phyloP scores from a whole-genome alignment of 2,797 vertebrate genomes.

The Thripadectes ignobilis region DNA sequence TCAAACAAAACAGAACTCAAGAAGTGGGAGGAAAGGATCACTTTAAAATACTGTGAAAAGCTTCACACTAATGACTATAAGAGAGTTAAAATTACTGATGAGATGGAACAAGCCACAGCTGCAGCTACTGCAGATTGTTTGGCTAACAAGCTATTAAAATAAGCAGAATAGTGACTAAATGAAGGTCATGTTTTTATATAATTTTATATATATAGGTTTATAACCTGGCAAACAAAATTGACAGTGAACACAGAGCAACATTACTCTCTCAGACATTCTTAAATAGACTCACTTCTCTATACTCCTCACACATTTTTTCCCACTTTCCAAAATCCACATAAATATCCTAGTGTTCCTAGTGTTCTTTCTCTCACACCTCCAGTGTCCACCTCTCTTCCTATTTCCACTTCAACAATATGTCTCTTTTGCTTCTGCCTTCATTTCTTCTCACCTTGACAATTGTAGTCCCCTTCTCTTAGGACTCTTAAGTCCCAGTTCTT shows the following conservation, averaged over 20 bases:
- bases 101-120: constrained; percentile 21
- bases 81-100: constrained; percentile 9
- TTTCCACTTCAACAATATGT: background rate
- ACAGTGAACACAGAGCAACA: background rate
- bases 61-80: background rate
- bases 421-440: background rate
- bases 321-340: background rate
- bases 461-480: background rate
- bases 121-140: constrained; percentile 21
- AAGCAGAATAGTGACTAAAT: constrained; percentile 23
- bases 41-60: background rate
- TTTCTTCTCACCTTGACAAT: background rate
- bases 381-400: background rate
- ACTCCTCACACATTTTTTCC: background rate
- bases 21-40: background rate
- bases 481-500: background rate
- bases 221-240: background rate
- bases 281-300: background rate
- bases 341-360: background rate
- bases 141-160: constrained; percentile 15
- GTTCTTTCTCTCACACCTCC: background rate
- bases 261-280: background rate
- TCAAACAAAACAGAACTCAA: background rate
- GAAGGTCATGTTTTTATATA: background rate
- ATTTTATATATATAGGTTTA: background rate